Evolutionary conservation across 1,140 invertebrate species (phyloP).

Genomic region (Leptinotarsa undecemlineata): DNA sequence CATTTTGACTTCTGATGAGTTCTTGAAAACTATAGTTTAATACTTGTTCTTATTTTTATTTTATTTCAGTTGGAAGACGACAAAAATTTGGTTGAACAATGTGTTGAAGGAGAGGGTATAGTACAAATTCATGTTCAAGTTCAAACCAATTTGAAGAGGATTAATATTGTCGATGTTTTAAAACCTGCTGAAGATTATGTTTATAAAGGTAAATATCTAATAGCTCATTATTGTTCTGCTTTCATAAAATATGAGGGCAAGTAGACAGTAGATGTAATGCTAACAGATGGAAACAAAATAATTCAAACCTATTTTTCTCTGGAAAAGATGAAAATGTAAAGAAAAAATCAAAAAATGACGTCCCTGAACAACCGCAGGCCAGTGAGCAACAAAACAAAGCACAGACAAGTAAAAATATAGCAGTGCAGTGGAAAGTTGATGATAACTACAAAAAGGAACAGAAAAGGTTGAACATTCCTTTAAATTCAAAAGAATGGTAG

Average conservation of each 20-base stretch:
- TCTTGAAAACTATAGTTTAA: too few species aligned
- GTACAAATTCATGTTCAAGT: slow-evolving; percentile 93
- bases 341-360: slow-evolving; percentile 5
- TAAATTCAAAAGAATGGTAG: slow-evolving; percentile 70
- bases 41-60: not conserved
- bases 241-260: too few species aligned
- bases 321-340: slow-evolving; percentile 31
- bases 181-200: slow-evolving; percentile 81
- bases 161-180: slow-evolving; percentile 88
- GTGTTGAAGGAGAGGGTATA: slow-evolving; percentile 88
- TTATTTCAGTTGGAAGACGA: slow-evolving; percentile 76
- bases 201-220: slow-evolving; percentile 56
- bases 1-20: too few species aligned
- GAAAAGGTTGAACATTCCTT: slow-evolving; percentile 68
- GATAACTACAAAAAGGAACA: slow-evolving; percentile 78
- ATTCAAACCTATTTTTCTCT: not conserved
- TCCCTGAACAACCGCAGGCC: not conserved
- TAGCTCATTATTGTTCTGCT: too few species aligned
- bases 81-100: slow-evolving; percentile 91
- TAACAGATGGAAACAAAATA: not conserved
- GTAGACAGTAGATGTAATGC: too few species aligned
- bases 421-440: slow-evolving; percentile 80
- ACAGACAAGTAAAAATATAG: slow-evolving; percentile 59
- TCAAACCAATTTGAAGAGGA: slow-evolving; percentile 68
- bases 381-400: not conserved